Percentiles rank a stretch among this genome's conserved stretches.
These are phyloP conservation scores for Oryzias dopingdopingensis DNA, from an alignment of 2,797 vertebrate species.

Conservation along the genomic window DNA sequence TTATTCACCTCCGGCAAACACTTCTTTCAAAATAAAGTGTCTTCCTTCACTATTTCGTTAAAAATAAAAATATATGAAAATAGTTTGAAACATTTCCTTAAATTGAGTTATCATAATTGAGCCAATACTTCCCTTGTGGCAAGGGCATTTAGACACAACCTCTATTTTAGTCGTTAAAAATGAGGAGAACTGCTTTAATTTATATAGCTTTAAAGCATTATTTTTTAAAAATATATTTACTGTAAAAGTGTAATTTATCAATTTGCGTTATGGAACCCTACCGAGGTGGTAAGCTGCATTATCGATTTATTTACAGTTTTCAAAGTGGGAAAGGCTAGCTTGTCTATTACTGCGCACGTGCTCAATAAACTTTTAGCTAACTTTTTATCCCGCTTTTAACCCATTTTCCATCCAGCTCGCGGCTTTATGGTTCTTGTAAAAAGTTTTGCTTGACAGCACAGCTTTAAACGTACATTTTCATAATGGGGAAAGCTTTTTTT, in stretches of 20 bases:
- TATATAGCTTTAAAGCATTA: background rate
- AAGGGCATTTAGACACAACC: conserved; percentile 17
- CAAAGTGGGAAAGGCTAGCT: conserved; percentile 32
- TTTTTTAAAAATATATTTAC: background rate
- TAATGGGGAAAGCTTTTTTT: background rate
- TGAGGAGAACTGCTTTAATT: background rate
- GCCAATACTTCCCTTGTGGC: conserved; percentile 20
- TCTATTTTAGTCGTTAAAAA: conserved; percentile 31
- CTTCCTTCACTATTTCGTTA: background rate
- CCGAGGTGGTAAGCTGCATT: conserved; percentile 35
- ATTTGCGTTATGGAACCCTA: conserved; percentile 29
- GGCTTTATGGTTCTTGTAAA: no score
- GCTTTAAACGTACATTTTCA: no score
- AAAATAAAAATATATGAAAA: conserved; percentile 5
- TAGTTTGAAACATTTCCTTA: conserved; percentile 29
- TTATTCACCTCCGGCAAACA: conserved; percentile 9
- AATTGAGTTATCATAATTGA: conserved; percentile 17
- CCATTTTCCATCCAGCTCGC: no score
- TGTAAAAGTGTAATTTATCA: conserved; percentile 41
- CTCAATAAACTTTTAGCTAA: conserved; percentile 59
- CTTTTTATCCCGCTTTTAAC: conserved; percentile 19
- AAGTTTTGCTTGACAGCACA: no score
- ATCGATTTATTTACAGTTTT: conserved; percentile 49
- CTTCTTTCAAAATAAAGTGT: background rate
- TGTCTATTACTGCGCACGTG: conserved; percentile 66